phyloP scores from a whole-genome alignment of 2,888 invertebrate species.

The Anticlea derivata region DNA sequence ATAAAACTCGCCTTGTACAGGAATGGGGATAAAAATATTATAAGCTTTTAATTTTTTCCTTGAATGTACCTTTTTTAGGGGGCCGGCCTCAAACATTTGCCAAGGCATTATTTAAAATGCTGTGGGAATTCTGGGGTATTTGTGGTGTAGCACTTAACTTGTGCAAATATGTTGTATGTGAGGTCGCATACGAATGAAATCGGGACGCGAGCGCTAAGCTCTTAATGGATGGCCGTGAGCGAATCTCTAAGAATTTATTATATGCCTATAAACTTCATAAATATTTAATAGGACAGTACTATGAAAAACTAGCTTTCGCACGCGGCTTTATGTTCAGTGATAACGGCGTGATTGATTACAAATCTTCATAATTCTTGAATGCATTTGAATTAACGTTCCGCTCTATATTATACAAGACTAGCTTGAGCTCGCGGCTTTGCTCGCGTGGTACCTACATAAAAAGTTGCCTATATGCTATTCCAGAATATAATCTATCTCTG shows the following conservation, averaged over 20 bases:
- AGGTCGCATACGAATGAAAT: conserved; percentile 18
- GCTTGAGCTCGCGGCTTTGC: too few species aligned
- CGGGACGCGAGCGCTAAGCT: conserved; percentile 86
- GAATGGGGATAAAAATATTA: conserved; percentile 11
- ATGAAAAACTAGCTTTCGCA: too few species aligned
- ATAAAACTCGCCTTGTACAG: conserved; percentile 4
- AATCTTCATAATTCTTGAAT: too few species aligned
- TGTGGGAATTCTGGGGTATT: conserved; percentile 6
- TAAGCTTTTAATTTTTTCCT: conserved; percentile 16
- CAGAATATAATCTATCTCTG: too few species aligned
- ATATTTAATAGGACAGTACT: too few species aligned
- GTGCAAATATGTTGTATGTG: conserved; percentile 24
- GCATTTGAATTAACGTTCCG: too few species aligned
- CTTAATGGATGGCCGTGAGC: conserved; percentile 6
- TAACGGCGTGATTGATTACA: too few species aligned
- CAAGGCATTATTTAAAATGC: conserved; percentile 20
- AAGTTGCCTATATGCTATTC: too few species aligned
- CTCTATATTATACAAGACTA: too few species aligned
- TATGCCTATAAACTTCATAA: background rate
- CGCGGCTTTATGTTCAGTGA: too few species aligned
- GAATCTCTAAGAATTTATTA: conserved; percentile 5
- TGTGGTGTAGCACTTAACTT: conserved; percentile 17
- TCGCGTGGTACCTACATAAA: too few species aligned
- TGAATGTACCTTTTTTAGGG: conserved; percentile 8
- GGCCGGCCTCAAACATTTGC: conserved; percentile 17